These are phyloP conservation scores for Phengaris alcon DNA, from an alignment of 2,888 invertebrate genomes.

Conservation along the genomic window DNA sequence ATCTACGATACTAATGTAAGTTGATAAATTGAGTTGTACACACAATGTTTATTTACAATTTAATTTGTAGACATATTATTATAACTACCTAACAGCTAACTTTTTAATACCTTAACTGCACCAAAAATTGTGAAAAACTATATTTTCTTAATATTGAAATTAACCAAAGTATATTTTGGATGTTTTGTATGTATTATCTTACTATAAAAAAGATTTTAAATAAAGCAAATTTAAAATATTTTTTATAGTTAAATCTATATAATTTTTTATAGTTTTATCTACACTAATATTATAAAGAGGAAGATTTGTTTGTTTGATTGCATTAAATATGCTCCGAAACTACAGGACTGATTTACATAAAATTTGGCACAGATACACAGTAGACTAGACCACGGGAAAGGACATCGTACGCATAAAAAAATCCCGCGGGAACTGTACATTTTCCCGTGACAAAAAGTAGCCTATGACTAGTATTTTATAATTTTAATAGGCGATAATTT, in stretches of 20 bases:
- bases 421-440: no score
- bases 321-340: no score
- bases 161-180: conserved; percentile 21
- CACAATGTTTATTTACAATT: not conserved
- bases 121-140: conserved; percentile 3
- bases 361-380: no score
- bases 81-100: not conserved
- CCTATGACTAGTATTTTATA: not conserved
- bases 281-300: no score
- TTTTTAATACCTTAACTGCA: conserved; percentile 14
- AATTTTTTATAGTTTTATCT: no score
- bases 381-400: no score
- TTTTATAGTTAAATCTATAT: no score
- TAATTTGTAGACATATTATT: not conserved
- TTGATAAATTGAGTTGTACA: not conserved
- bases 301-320: no score
- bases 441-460: no score
- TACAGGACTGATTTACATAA: no score
- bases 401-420: no score
- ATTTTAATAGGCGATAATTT: not conserved
- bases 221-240: no score
- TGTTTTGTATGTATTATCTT: conserved; percentile 25
- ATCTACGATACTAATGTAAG: not conserved
- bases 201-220: not conserved
- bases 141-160: not conserved